phyloP scores from a whole-genome alignment of 2,113 vertebrate genomes.

The Gallinago jamesoni region DNA sequence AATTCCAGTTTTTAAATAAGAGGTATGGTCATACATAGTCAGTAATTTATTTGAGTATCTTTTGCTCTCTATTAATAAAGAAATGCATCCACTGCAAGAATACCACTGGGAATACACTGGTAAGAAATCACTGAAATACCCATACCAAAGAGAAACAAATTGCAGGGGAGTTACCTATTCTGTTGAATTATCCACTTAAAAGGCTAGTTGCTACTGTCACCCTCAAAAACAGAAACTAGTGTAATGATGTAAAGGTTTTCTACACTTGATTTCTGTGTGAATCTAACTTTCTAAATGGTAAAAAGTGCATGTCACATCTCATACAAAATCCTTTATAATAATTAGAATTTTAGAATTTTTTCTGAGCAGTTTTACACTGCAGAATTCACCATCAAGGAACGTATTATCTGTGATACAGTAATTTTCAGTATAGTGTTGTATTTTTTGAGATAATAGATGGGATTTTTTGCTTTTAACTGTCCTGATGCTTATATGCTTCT shows the following conservation, averaged over 20 bases:
- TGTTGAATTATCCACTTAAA: not conserved
- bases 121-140: not conserved
- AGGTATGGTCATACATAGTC: not conserved
- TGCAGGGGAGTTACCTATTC: not conserved
- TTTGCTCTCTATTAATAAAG: not conserved
- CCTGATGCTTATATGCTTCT: not conserved
- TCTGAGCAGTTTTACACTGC: not conserved
- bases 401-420: not conserved
- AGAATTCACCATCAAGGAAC: not conserved
- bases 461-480: not conserved
- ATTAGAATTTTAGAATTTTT: not conserved
- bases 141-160: not conserved
- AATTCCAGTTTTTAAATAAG: not conserved
- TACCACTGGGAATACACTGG: not conserved
- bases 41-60: not conserved
- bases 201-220: not conserved
- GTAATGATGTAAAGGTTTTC: not conserved
- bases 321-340: not conserved
- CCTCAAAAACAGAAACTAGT: not conserved
- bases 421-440: not conserved
- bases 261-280: not conserved
- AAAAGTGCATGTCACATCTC: not conserved
- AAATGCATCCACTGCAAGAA: not conserved
- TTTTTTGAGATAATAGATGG: not conserved
- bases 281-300: not conserved